Evolutionary conservation across 1,140 invertebrate species (phyloP).

Genomic region (Rhizoglyphus robini): DNA sequence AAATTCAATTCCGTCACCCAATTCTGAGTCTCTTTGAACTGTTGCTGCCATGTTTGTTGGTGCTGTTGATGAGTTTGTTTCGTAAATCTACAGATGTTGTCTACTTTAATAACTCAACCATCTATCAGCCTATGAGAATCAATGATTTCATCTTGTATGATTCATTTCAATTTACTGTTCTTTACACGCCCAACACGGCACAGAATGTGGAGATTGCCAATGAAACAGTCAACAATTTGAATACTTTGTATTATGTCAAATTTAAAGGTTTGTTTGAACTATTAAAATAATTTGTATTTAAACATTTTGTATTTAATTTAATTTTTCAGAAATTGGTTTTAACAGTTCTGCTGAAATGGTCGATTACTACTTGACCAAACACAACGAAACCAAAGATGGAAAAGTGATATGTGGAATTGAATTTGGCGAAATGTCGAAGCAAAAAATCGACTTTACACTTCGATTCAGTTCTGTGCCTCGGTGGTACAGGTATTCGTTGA

Average conservation of each 20-base stretch:
- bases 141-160: conserved; percentile 25
- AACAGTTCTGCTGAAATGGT: conserved; percentile 34
- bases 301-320: too few relatives aligned
- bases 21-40: conserved; percentile 55
- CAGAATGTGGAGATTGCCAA: too few relatives aligned
- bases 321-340: conserved; percentile 28
- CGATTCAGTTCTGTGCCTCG: not conserved
- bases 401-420: conserved; percentile 20
- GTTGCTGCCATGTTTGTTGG: conserved; percentile 48
- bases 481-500: not conserved
- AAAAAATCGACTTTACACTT: conserved; percentile 6
- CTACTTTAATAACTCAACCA: conserved; percentile 33
- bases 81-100: conserved; percentile 32
- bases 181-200: too few relatives aligned
- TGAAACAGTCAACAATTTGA: too few relatives aligned
- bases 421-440: not conserved
- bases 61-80: conserved; percentile 48
- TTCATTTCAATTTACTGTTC: too few relatives aligned
- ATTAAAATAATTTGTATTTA: too few relatives aligned
- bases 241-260: too few relatives aligned
- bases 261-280: too few relatives aligned
- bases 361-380: conserved; percentile 29
- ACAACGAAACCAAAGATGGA: conserved; percentile 23
- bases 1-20: conserved; percentile 56
- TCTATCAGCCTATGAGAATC: conserved; percentile 36